A percentile compares a stretch with the other conserved stretches of the same genome.
phyloP scores from a whole-genome alignment of 2,888 invertebrate genomes.

The Brachyptera risi region DNA sequence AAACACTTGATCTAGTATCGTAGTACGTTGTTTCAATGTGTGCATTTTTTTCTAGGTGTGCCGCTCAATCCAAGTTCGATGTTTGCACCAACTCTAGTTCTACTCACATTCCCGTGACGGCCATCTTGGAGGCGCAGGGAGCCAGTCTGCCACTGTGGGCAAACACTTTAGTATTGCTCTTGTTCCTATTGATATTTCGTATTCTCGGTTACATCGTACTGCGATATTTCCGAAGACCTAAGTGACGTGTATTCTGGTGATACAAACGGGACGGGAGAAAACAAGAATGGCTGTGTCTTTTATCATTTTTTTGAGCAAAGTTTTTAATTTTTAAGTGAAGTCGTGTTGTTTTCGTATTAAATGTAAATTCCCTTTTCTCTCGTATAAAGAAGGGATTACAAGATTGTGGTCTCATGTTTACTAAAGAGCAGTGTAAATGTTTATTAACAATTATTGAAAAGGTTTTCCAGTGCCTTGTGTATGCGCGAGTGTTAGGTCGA shows the following conservation, averaged over 20 bases:
- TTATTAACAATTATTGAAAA: constrained; percentile 13
- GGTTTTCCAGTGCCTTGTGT: constrained; percentile 31
- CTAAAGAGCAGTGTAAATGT: constrained; percentile 21
- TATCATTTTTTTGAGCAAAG: constrained; percentile 27
- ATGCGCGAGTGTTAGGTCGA: constrained; percentile 29
- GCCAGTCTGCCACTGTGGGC: constrained; percentile 65
- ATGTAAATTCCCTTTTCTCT: constrained; percentile 16
- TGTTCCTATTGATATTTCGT: constrained; percentile 67
- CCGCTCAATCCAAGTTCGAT: constrained; percentile 60
- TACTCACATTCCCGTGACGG: constrained; percentile 59
- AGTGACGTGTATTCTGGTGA: constrained; percentile 45
- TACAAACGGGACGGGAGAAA: constrained; percentile 27
- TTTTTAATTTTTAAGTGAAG: constrained; percentile 28
- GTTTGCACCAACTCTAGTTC: constrained; percentile 52
- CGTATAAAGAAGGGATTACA: constrained; percentile 16
- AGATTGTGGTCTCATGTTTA: constrained; percentile 30
- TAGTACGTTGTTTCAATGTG: background rate
- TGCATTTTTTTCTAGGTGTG: constrained; percentile 53
- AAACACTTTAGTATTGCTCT: constrained; percentile 64
- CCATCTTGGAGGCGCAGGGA: constrained; percentile 63
- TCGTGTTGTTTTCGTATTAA: constrained; percentile 20
- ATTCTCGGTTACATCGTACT: constrained; percentile 68
- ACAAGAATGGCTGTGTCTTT: constrained; percentile 32
- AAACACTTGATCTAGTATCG: background rate
- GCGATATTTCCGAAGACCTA: constrained; percentile 64